Conservation (phyloP, 2,797 vertebrate species). For the Pelobates cultripes region DNA sequence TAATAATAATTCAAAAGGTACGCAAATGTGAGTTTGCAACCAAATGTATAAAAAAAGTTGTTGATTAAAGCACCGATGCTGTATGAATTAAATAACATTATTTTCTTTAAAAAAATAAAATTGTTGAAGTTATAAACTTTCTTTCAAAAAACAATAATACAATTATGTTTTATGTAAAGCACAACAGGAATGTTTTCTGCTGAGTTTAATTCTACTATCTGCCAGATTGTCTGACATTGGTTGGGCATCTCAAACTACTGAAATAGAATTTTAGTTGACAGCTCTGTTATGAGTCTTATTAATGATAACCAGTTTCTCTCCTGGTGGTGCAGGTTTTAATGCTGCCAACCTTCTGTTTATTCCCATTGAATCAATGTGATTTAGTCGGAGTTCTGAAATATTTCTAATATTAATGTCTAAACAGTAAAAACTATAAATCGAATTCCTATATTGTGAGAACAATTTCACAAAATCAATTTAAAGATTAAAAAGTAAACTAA, state of each 20-base stretch:
- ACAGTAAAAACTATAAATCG: neutral
- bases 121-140: neutral
- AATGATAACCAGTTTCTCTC: conserved; percentile 48
- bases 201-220: conserved; percentile 38
- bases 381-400: conserved; percentile 1
- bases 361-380: conserved; percentile 16
- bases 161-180: conserved; percentile 19
- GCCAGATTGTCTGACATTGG: conserved; percentile 50
- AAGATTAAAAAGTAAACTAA: too few species aligned
- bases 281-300: conserved; percentile 49
- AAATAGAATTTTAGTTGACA: conserved; percentile 49
- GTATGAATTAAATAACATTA: too few species aligned
- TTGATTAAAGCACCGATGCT: too few species aligned
- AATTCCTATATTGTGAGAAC: too few species aligned
- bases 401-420: neutral
- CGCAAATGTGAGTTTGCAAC: too few species aligned
- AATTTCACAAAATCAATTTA: too few species aligned
- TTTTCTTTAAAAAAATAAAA: too few species aligned
- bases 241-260: conserved; percentile 48
- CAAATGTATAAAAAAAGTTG: too few species aligned
- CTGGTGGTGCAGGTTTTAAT: conserved; percentile 39
- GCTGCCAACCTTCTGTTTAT: conserved; percentile 48
- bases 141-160: neutral
- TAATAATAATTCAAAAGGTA: too few species aligned
- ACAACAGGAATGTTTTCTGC: conserved; percentile 41